Percentiles rank a stretch among this genome's conserved stretches.
Evolutionary conservation across 2,113 vertebrate genomes (phyloP).

Genomic region (Peucedramus taeniatus): DNA sequence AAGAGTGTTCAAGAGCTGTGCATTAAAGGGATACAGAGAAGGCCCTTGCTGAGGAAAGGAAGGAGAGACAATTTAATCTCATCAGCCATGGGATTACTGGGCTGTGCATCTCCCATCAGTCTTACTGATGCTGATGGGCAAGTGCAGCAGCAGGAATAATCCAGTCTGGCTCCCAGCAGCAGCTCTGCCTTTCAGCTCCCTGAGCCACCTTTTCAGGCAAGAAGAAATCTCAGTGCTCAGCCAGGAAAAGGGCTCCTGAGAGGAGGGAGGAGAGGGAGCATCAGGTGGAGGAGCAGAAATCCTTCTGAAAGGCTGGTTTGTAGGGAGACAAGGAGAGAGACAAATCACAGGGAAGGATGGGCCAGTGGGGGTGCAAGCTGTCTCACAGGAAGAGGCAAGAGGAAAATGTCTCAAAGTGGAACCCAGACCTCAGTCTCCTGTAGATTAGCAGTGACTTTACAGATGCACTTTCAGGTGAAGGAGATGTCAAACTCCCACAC

Average conservation of each 20-base stretch:
- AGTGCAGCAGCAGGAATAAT: neutral
- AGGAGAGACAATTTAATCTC: neutral
- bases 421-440: neutral
- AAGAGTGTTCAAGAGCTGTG: neutral
- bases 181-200: neutral
- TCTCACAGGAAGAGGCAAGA: neutral
- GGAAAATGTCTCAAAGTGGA: neutral
- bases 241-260: neutral
- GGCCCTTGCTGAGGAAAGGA: neutral
- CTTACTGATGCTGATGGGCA: neutral
- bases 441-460: neutral
- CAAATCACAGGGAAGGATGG: neutral
- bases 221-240: neutral
- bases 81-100: neutral
- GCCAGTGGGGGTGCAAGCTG: neutral
- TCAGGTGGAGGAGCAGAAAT: neutral
- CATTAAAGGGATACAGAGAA: neutral
- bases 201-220: neutral
- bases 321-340: neutral
- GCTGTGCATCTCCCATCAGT: neutral
- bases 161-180: neutral
- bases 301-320: neutral
- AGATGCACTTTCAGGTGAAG: neutral
- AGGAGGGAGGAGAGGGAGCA: neutral
- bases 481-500: neutral